phyloP scores from a whole-genome alignment of 2,888 invertebrate genomes.

The Stegana nigrithorax region DNA sequence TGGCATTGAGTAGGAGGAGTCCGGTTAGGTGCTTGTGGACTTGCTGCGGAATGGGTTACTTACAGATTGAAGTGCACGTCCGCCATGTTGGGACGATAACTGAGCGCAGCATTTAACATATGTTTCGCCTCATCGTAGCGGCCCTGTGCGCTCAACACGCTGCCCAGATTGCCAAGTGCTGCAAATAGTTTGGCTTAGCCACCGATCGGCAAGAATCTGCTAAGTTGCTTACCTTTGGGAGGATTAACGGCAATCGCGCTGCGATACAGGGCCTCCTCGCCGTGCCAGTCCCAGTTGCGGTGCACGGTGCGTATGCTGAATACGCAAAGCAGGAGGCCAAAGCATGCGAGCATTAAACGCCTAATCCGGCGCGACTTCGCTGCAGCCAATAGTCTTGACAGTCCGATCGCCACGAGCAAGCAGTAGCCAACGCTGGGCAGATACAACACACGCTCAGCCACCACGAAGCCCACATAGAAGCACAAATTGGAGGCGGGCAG shows the following conservation, averaged over 20 bases:
- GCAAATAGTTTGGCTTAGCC: slow-evolving; percentile 47
- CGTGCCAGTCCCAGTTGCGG: slow-evolving; percentile 90
- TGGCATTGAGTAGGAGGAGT: background rate
- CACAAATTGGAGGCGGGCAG: slow-evolving; percentile 95
- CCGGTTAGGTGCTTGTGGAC: background rate
- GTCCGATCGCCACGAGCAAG: slow-evolving; percentile 84
- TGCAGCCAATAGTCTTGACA: slow-evolving; percentile 67
- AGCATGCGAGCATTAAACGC: slow-evolving; percentile 57
- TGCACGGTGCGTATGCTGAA: slow-evolving; percentile 82
- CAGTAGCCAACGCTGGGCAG: slow-evolving; percentile 96
- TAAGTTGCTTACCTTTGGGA: slow-evolving; percentile 87
- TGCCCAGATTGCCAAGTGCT: slow-evolving; percentile 97
- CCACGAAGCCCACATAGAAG: slow-evolving; percentile 98
- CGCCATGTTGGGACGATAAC: slow-evolving; percentile 94
- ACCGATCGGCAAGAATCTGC: background rate
- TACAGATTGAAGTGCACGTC: slow-evolving; percentile 99
- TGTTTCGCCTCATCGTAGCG: slow-evolving; percentile 87
- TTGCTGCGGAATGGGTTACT: slow-evolving; percentile 71
- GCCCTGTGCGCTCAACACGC: slow-evolving; percentile 89
- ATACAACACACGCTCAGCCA: slow-evolving; percentile 95
- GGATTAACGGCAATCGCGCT: slow-evolving; percentile 94
- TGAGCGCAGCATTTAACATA: slow-evolving; percentile 89
- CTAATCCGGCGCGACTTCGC: slow-evolving; percentile 26
- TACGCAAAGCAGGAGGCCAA: slow-evolving; percentile 74
- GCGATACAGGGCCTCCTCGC: slow-evolving; percentile 91